Conservation (phyloP, 2,797 vertebrate genomes). For the Acrossocheilus wenchowensis region DNA sequence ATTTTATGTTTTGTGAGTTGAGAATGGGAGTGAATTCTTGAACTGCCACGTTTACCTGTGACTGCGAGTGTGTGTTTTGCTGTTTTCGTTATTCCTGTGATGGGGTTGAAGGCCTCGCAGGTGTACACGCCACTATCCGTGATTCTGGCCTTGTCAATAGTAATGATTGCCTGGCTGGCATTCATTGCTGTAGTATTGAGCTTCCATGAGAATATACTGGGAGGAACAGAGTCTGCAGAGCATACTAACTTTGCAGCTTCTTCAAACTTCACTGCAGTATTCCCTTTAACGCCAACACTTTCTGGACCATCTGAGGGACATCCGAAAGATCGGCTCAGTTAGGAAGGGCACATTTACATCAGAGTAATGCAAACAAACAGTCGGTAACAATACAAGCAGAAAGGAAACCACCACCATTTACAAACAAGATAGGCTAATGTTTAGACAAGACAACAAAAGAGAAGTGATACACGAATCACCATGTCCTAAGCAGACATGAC, state of each 20-base stretch:
- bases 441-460: constrained; percentile 32
- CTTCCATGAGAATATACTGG: constrained; percentile 69
- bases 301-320: constrained; percentile 74
- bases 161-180: fast-evolving
- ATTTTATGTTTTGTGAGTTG: neutral
- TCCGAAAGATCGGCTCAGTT: neutral
- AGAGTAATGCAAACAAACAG: neutral
- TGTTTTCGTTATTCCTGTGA: constrained; percentile 57
- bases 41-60: constrained; percentile 66
- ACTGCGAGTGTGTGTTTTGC: constrained; percentile 55
- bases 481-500: neutral
- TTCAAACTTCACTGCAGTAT: neutral
- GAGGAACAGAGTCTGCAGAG: constrained; percentile 57
- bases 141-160: neutral
- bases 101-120: constrained; percentile 67
- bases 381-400: neutral
- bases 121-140: constrained; percentile 68
- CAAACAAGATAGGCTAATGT: constrained; percentile 11
- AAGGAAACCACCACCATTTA: constrained; percentile 11
- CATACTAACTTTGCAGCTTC: constrained; percentile 34
- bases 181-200: constrained; percentile 57
- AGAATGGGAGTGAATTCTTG: neutral
- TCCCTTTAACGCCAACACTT: fast-evolving
- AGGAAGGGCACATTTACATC: constrained; percentile 8
- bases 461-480: neutral